These are phyloP conservation scores for Lamellibrachia satsuma DNA, from an alignment of 2,888 invertebrate species.

Conservation along the genomic window DNA sequence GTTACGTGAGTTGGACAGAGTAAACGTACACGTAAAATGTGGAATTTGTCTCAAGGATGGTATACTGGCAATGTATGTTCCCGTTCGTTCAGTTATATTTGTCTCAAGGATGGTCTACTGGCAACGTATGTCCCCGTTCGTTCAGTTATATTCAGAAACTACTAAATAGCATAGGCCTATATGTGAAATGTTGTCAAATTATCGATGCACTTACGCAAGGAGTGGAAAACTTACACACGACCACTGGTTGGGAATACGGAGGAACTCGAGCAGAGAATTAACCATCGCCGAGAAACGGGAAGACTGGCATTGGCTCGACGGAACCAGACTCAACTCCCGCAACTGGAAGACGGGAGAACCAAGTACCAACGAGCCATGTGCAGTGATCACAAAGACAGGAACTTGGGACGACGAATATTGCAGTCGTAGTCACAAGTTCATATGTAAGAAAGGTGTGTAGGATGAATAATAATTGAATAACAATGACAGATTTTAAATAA, in stretches of 20 bases:
- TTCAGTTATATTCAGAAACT: neutral
- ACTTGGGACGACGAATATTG: neutral
- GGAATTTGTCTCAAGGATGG: too few species aligned
- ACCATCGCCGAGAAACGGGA: neutral
- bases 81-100: too few species aligned
- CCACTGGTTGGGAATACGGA: neutral
- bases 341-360: neutral
- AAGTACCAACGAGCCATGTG: neutral
- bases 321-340: neutral
- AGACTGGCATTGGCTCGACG: constrained; percentile 10
- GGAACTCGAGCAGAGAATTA: neutral
- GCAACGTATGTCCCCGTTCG: too few species aligned
- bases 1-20: too few species aligned
- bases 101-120: too few species aligned
- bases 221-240: neutral
- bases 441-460: neutral
- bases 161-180: too few species aligned
- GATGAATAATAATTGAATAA: too few species aligned
- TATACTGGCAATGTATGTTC: too few species aligned
- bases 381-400: neutral
- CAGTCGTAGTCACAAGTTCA: neutral
- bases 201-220: neutral
- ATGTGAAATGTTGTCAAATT: neutral
- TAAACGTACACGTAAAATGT: too few species aligned
- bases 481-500: too few species aligned